Base-by-base conservation (phyloP, 2,797 vertebrate species). In the Poeciliopsis gracilis region DNA sequence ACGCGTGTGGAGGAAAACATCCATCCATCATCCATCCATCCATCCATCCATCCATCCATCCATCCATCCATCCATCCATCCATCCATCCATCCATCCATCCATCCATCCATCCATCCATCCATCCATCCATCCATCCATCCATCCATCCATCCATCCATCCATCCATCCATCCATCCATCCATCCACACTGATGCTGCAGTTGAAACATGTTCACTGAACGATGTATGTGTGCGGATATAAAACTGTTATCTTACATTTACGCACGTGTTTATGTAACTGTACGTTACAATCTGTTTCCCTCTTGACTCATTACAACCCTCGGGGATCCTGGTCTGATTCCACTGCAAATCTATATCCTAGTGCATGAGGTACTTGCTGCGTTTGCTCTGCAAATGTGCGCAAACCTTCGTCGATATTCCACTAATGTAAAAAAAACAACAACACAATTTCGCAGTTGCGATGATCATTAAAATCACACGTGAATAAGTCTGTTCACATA, bases 221-320 rank as follows among this genome's bases (percentile, higher is more conserved):
- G 25, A 45, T 81, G 73, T 74, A 75, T 55, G 43, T 78, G 77
- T 79, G 67, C 72, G 75, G 30, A 16, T 72, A 28, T 38, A 67
- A 69, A 43, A 36, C 59, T 47, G 51, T 73, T 77, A 47, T 18
- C 9, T 70, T 59, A 33, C 61, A 36, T 23, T 59, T 72, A 3
- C n/a, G 75, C 11, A 75, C 16, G 30, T 23, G 72, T 36, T 81
- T 8, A 74, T 25, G 70, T n/a, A 30, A n/a, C 20, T 41, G 66
- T 5, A 67, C 11, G 4, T 43, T n/a, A 41, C 7, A 69, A n/a
- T 43, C 20, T n/a, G 23, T 43, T 41, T 43, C 43, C 38, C 36
- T 66, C 70, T 85, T 91, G 91, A 93, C 90, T 91, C 87, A 90
- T 88, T 47, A 82, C 61, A 84, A 80, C 45, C 83, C 83, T 85